These are phyloP conservation scores for Mixornis gularis DNA, from an alignment of 2,113 vertebrate genomes.

Conservation along the genomic window DNA sequence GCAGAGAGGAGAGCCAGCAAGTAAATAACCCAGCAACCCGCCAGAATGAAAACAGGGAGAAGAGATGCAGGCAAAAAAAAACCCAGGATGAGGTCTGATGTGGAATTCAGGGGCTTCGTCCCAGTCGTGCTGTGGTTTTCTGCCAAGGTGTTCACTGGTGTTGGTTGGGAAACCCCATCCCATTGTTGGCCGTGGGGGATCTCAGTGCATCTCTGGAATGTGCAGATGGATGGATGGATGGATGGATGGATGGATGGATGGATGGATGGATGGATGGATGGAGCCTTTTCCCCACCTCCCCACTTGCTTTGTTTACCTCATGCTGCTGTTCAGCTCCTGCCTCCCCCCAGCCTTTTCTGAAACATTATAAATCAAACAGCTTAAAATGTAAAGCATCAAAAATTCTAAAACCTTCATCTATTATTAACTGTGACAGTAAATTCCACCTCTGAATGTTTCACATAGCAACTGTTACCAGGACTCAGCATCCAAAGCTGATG, in stretches of 20 bases:
- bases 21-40: slow-evolving; percentile 49
- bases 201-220: rapidly evolving
- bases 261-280: not conserved
- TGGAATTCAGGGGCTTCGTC: not conserved
- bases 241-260: not conserved
- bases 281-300: not conserved
- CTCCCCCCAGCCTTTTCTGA: slow-evolving; percentile 43
- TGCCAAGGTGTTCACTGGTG: rapidly evolving
- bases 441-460: slow-evolving; percentile 76
- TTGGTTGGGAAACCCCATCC: not conserved
- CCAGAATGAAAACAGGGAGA: not conserved
- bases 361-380: slow-evolving; percentile 77
- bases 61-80: not conserved
- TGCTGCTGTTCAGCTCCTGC: not conserved
- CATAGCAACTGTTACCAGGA: slow-evolving; percentile 82
- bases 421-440: slow-evolving; percentile 83
- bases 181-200: not conserved
- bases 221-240: not conserved
- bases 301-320: not conserved
- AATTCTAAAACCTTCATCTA: slow-evolving; percentile 81
- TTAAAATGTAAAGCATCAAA: slow-evolving; percentile 79
- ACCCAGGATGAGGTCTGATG: not conserved
- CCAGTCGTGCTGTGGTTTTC: rapidly evolving
- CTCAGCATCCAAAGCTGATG: slow-evolving; percentile 54
- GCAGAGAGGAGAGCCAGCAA: slow-evolving; percentile 28